phyloP scores from a whole-genome alignment of 2,113 vertebrate genomes.

The Nesogale talazaci region DNA sequence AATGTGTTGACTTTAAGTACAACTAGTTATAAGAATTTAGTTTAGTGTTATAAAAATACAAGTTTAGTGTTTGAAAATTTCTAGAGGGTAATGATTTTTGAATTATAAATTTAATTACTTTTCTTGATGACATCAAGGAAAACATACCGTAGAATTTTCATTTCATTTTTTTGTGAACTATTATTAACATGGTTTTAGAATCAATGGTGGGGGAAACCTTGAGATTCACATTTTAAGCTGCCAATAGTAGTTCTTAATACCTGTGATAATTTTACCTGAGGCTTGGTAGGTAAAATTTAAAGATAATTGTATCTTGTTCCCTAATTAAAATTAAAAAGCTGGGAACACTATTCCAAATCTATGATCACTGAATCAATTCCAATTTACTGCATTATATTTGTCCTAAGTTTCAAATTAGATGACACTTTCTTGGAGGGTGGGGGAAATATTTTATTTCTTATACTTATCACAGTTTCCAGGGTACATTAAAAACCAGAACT shows the following conservation, averaged over 20 bases:
- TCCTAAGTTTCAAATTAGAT: too few species aligned
- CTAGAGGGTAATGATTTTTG: constrained; percentile 11
- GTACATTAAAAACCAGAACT: too few species aligned
- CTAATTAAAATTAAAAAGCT: constrained; percentile 48
- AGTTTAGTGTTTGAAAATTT: constrained; percentile 42
- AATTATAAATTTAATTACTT: constrained; percentile 45
- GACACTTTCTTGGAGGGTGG: too few species aligned
- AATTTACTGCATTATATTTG: too few species aligned
- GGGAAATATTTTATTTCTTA: too few species aligned
- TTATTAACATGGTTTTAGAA: constrained; percentile 33
- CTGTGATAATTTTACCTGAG: constrained; percentile 41
- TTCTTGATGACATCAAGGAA: constrained; percentile 37
- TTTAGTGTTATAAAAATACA: not conserved
- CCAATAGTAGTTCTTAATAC: constrained; percentile 38
- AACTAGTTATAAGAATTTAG: too few species aligned
- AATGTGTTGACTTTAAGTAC: not conserved
- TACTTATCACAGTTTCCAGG: too few species aligned
- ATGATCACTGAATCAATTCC: too few species aligned
- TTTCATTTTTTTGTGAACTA: constrained; percentile 18
- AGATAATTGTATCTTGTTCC: constrained; percentile 10
- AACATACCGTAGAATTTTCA: constrained; percentile 10
- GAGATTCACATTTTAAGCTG: constrained; percentile 1
- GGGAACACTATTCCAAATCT: not conserved
- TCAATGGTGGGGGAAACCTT: not conserved
- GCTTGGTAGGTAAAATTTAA: constrained; percentile 42